Evolutionary conservation across 1,140 invertebrate species (phyloP), one percentile per base, ranked within the genome.

Genomic region (Rhopalosiphum maidis): DNA sequence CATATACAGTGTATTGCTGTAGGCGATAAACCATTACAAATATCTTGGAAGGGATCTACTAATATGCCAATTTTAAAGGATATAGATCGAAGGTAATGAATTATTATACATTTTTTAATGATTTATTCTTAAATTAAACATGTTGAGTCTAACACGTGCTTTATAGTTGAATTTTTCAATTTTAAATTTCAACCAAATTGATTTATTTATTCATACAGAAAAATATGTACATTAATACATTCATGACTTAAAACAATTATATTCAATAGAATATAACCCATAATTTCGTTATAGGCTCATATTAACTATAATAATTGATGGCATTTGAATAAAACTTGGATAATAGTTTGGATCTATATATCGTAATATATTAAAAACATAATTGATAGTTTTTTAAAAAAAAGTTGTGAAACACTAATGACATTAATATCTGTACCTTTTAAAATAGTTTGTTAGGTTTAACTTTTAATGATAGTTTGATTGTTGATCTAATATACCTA

Each of bases 1-100:
- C 97, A 96, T 95, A 95, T 99, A 68, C 97, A 98, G 93, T 99
- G 98, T 95, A 97, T 98, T 90, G 98, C 98, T 0, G 96, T 97
- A 54, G 98, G 98, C 9, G 98, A 99, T 95, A 97, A 97, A 94
- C 98, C 98, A 1, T 96, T 99, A 68, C 97, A 98, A 94, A 97
- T 99, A 91, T 96, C 96, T 91, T 99, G 98, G 98, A 95, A 96
- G 90, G 95, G 95, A 88, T 93, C 93, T 4, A 95, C 95, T 46
- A 95, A 95, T 23, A 95, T 95, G 2, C 68, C 94, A 89, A 96
- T 97, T 77, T 96, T 96, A 15, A 96, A 97, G 94, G 97, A 97
- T 94, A 95, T 96, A 68, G 97, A 97, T 95, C 96, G 96, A 94
- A 96, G 96, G 96, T 96, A 95, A 92, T 18, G 43, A 55, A 46